Evolutionary conservation across 2,113 vertebrate genomes (phyloP).

Genomic region (Spea multiplicata): DNA sequence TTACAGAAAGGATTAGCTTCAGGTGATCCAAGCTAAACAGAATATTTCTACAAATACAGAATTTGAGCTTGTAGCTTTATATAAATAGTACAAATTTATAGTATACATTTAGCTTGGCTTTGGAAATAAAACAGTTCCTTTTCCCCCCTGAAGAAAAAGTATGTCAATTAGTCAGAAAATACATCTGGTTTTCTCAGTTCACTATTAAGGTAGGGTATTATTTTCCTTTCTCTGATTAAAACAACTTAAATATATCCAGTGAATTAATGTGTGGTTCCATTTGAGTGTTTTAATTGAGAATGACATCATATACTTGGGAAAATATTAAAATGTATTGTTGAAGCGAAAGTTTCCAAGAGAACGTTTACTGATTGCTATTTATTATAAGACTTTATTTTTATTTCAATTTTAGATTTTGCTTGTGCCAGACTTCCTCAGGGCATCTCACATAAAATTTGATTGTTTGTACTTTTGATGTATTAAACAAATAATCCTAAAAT

Average conservation of each 20-base stretch:
- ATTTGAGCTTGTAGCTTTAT: not conserved
- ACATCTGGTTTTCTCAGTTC: conserved; percentile 43
- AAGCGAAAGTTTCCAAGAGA: conserved; percentile 33
- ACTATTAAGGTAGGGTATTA: conserved; percentile 41
- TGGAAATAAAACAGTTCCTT: conserved; percentile 15
- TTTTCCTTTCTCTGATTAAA: conserved; percentile 41
- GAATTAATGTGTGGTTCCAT: conserved; percentile 26
- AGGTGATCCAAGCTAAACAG: not conserved
- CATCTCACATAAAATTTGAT: conserved; percentile 41
- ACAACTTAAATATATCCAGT: conserved; percentile 36
- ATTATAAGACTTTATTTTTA: conserved; percentile 43
- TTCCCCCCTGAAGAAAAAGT: conserved; percentile 18
- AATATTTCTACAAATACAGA: not conserved
- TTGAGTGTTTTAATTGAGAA: conserved; percentile 44
- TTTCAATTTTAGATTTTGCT: conserved; percentile 15
- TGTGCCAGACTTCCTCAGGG: conserved; percentile 42
- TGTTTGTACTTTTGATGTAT: conserved; percentile 47
- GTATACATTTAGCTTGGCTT: conserved; percentile 16
- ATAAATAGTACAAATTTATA: conserved; percentile 44
- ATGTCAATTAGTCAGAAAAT: conserved; percentile 42
- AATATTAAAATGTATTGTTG: conserved; percentile 43
- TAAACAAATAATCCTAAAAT: conserved; percentile 41
- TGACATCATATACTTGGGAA: conserved; percentile 36
- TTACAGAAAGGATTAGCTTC: not conserved
- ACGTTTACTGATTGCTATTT: conserved; percentile 44